phyloP scores from a whole-genome alignment of 2,797 vertebrate species.

The Sphaeramia orbicularis region DNA sequence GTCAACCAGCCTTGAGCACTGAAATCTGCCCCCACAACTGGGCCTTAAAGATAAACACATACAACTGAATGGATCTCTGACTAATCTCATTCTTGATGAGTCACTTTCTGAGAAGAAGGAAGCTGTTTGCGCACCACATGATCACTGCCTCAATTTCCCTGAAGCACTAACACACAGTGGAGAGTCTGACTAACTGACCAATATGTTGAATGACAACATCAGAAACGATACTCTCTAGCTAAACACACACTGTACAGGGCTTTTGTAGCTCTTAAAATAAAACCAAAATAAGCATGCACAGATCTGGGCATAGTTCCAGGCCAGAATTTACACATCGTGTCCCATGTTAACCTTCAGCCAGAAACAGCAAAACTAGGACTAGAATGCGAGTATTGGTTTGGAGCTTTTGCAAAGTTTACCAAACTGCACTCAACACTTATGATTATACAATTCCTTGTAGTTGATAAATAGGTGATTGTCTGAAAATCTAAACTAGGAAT shows the following conservation, averaged over 20 bases:
- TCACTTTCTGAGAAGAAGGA: conserved; percentile 75
- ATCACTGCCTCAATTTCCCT: conserved; percentile 48
- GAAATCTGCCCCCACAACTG: conserved; percentile 28
- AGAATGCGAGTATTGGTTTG: neutral
- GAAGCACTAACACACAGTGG: conserved; percentile 35
- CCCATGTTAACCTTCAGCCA: neutral
- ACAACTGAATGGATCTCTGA: conserved; percentile 63
- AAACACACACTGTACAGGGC: conserved; percentile 1
- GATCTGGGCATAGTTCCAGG: neutral
- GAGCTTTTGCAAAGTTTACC: neutral
- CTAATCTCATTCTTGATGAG: conserved; percentile 79
- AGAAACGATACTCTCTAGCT: conserved; percentile 31
- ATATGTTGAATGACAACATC: conserved; percentile 50
- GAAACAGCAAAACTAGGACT: neutral
- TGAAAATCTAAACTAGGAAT: neutral
- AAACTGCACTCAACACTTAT: neutral
- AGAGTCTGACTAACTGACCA: conserved; percentile 56
- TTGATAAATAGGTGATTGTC: neutral
- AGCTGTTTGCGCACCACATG: conserved; percentile 74
- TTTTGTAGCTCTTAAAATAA: conserved; percentile 6
- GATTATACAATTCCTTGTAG: neutral
- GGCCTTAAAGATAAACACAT: conserved; percentile 57
- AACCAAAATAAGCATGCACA: conserved; percentile 22
- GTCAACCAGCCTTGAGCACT: conserved; percentile 18
- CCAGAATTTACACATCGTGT: neutral